Base-by-base conservation (phyloP, 1,140 invertebrate species). In the Stenopsyche tienmushanensis region DNA sequence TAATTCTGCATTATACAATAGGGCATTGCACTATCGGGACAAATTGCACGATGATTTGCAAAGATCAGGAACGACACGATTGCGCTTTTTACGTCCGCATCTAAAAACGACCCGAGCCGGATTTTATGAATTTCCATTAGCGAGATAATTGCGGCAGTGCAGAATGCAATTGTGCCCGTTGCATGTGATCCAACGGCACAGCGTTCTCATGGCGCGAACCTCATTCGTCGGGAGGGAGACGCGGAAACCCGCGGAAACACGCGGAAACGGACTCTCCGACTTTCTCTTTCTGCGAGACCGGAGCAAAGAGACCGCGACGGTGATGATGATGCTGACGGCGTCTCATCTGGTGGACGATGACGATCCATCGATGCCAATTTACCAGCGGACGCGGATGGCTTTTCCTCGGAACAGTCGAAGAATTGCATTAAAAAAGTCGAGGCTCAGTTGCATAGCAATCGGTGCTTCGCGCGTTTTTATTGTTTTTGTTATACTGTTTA, bases 261-360 rank as follows among this genome's bases (percentile, higher is more conserved):
- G n/a, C n/a, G 29, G 52, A 34, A 5, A 34, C 17, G 52, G 52
- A 34, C 17, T 55, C 52, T 3, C 17, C 52, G 18, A 55, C 52
- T 55, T 55, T 55, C 52, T 55, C 52, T 55, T 55, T 55, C 26
- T 2, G 21, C n/a, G 3, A 20, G 7, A 50, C 21, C 17, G 3
- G 47, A 44, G 41, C 13, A 13, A 17, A 15, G 41, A 44, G n/a
- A n/a, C n/a, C n/a, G n/a, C n/a, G n/a, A n/a, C n/a, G n/a, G n/a
- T n/a, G n/a, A n/a, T n/a, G n/a, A n/a, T n/a, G n/a, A n/a, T n/a
- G n/a, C n/a, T n/a, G n/a, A n/a, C n/a, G n/a, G n/a, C n/a, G n/a
- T n/a, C n/a, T n/a, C n/a, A n/a, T n/a, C n/a, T n/a, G n/a, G n/a
- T n/a, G n/a, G n/a, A n/a, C n/a, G n/a, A n/a, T n/a, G n/a, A n/a